Evolutionary conservation across 2,888 invertebrate genomes (phyloP).

Genomic region (Caenorhabditis sp.): DNA sequence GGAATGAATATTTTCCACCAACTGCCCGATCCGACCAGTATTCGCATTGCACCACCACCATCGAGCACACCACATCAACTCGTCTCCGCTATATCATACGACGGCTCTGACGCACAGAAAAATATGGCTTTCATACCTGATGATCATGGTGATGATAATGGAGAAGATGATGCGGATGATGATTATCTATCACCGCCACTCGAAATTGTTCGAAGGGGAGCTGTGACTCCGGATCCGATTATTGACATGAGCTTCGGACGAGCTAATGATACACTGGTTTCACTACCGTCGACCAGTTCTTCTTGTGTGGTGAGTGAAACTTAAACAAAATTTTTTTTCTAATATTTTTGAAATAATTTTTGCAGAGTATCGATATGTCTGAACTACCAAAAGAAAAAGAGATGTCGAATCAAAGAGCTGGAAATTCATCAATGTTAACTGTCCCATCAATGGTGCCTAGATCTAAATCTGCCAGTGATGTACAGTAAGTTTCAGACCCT

Average conservation of each 20-base stretch:
- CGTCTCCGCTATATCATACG: neutral
- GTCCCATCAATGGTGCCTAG: neutral
- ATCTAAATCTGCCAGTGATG: neutral
- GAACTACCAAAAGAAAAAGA: neutral
- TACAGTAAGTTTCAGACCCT: neutral
- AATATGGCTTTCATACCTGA: neutral
- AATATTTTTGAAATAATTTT: too few relatives aligned
- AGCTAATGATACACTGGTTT: neutral
- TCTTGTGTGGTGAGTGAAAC: slow-evolving; percentile 24
- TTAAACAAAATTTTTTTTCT: too few relatives aligned
- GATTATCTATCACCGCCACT: slow-evolving; percentile 40
- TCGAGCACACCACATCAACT: neutral
- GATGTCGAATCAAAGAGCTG: neutral
- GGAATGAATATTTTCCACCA: slow-evolving; percentile 23
- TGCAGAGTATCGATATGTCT: neutral
- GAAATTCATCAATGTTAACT: neutral
- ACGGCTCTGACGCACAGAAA: neutral
- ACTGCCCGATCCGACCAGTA: neutral
- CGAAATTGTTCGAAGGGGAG: slow-evolving; percentile 28
- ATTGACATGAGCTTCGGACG: neutral
- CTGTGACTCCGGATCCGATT: slow-evolving; percentile 17
- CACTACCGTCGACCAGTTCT: slow-evolving; percentile 29
- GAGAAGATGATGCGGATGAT: slow-evolving; percentile 23
- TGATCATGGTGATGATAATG: neutral
- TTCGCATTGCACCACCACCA: neutral